Evolutionary conservation across 2,888 invertebrate genomes (phyloP).

Genomic region (Hesperia comma): DNA sequence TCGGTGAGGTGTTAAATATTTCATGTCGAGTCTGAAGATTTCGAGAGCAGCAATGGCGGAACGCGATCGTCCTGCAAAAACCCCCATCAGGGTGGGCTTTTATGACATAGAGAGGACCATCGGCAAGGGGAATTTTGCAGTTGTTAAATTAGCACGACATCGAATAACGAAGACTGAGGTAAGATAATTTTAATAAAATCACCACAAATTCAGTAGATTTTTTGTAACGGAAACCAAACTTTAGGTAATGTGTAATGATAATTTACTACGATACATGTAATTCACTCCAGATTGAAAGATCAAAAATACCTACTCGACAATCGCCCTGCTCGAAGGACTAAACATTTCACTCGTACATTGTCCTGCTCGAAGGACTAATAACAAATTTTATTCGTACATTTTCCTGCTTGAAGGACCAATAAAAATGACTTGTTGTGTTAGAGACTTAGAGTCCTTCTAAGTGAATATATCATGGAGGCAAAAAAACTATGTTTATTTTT

Average conservation of each 20-base stretch:
- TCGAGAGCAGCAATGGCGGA: constrained; percentile 81
- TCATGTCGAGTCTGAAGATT: constrained; percentile 62
- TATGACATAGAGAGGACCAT: constrained; percentile 99
- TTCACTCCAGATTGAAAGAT: too few relatives aligned
- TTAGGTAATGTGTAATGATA: neutral
- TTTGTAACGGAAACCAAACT: neutral
- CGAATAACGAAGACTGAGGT: constrained; percentile 99
- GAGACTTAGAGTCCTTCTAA: too few relatives aligned
- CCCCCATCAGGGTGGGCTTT: constrained; percentile 95
- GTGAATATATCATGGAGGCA: constrained; percentile 3
- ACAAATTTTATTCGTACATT: too few relatives aligned
- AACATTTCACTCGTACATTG: too few relatives aligned
- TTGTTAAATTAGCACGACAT: constrained; percentile 98
- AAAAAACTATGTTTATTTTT: too few relatives aligned
- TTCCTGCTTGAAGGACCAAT: too few relatives aligned
- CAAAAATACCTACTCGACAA: neutral
- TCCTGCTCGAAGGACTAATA: too few relatives aligned
- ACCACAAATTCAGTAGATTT: neutral
- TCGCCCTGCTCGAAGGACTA: constrained; percentile 37
- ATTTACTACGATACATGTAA: too few relatives aligned
- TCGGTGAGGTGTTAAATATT: constrained; percentile 57
- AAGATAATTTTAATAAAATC: constrained; percentile 56
- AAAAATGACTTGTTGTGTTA: too few relatives aligned
- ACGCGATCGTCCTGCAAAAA: constrained; percentile 84
- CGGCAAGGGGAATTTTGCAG: constrained; percentile 99